These are phyloP conservation scores for Otolemur garnettii DNA, from an alignment of 2,113 vertebrate species.

Conservation along the genomic window DNA sequence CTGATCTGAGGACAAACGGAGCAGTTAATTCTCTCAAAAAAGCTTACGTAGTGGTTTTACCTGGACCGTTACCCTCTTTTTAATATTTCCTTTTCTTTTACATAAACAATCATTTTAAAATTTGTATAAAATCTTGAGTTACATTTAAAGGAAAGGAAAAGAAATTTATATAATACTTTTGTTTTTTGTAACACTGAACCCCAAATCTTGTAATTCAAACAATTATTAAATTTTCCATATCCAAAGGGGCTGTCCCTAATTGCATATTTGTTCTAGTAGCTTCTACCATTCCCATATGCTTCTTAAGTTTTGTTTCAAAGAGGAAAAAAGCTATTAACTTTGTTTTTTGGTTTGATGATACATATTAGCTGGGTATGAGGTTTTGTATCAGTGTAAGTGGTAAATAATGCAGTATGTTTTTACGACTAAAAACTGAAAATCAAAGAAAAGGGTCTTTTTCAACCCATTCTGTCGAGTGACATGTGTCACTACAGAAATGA, in stretches of 20 bases:
- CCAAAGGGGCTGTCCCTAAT: not conserved
- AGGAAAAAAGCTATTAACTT: not conserved
- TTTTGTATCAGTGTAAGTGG: not conserved
- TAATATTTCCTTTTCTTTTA: not conserved
- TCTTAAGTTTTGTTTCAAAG: slow-evolving; percentile 40
- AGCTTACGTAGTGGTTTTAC: not conserved
- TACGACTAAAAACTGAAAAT: slow-evolving; percentile 53
- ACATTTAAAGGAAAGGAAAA: slow-evolving; percentile 24
- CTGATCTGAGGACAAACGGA: not conserved
- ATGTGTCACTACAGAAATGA: slow-evolving; percentile 43
- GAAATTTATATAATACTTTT: slow-evolving; percentile 37
- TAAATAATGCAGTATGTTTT: slow-evolving; percentile 49
- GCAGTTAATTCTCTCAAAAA: slow-evolving; percentile 46
- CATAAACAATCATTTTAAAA: not conserved
- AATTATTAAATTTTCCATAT: not conserved
- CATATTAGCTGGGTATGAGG: too few relatives aligned
- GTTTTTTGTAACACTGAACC: not conserved
- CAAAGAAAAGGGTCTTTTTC: not conserved
- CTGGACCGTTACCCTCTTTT: not conserved
- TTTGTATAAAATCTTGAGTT: not conserved
- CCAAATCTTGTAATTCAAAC: not conserved
- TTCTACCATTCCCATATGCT: not conserved
- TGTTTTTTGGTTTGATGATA: slow-evolving; percentile 56
- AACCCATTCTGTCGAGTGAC: slow-evolving; percentile 33
- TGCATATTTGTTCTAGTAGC: slow-evolving; percentile 44